These are phyloP conservation scores for Gymnarchus niloticus DNA, from an alignment of 2,113 vertebrate species.

Conservation along the genomic window DNA sequence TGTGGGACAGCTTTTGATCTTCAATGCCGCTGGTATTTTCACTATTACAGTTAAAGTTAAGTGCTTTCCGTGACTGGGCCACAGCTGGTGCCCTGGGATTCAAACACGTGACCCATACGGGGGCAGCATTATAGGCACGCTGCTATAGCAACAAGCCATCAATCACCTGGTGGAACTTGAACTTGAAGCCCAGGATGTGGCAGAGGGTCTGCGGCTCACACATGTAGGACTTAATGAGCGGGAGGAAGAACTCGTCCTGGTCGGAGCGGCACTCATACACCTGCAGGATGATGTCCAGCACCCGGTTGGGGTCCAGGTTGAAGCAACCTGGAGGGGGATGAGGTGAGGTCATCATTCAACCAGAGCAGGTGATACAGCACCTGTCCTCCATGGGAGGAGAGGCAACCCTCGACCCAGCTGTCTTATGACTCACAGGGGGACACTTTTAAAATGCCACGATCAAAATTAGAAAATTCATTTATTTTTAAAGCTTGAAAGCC, in stretches of 20 bases:
- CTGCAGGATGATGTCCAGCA: slow-evolving; percentile 95
- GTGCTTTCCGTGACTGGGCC: neutral
- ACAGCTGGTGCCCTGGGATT: neutral
- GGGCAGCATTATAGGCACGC: neutral
- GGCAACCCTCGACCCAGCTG: neutral
- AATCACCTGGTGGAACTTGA: slow-evolving; percentile 96
- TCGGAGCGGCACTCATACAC: slow-evolving; percentile 94
- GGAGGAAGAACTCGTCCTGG: slow-evolving; percentile 92
- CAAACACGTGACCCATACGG: neutral
- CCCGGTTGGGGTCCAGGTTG: slow-evolving; percentile 97
- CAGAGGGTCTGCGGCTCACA: slow-evolving; percentile 96
- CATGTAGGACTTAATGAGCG: slow-evolving; percentile 97
- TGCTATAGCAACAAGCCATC: neutral
- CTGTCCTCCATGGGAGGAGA: neutral
- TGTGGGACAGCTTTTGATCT: neutral
- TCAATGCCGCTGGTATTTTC: neutral
- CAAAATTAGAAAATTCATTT: neutral
- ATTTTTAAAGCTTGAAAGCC: neutral
- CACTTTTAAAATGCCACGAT: neutral
- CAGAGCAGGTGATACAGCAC: neutral
- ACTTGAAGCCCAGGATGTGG: slow-evolving; percentile 98
- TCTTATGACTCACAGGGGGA: neutral
- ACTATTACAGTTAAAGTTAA: neutral
- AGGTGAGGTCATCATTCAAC: neutral
- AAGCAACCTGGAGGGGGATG: slow-evolving; percentile 76